Evolutionary conservation across 2,113 vertebrate genomes (phyloP).

Genomic region (Cyphomyrus plagiostoma): DNA sequence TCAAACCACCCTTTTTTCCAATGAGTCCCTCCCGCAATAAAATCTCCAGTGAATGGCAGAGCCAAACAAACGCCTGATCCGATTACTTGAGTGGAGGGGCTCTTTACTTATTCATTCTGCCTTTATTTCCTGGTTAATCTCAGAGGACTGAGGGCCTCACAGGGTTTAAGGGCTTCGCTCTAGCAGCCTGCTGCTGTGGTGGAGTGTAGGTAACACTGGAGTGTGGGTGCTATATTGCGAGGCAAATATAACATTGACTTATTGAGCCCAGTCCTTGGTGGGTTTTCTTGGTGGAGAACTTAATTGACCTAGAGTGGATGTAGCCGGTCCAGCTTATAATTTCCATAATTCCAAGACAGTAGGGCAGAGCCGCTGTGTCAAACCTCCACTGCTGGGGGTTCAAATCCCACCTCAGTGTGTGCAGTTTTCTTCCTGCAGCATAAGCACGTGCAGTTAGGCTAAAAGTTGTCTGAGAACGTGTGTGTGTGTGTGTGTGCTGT

Average conservation of each 20-base stretch:
- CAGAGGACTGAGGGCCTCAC: neutral
- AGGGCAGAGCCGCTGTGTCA: neutral
- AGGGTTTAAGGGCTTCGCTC: neutral
- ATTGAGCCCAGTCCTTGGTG: neutral
- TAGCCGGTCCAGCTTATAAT: neutral
- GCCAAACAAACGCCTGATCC: conserved; percentile 3
- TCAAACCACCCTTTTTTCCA: neutral
- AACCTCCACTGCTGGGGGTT: neutral
- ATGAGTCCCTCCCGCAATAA: neutral
- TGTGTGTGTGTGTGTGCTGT: neutral
- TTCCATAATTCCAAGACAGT: neutral
- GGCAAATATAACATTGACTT: neutral
- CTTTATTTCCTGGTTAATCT: conserved; percentile 11
- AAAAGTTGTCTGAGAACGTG: neutral
- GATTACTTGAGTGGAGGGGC: conserved; percentile 1
- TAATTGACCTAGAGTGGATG: neutral
- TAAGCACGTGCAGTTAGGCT: neutral
- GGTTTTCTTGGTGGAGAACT: neutral
- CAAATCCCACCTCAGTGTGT: neutral
- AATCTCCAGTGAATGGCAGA: neutral
- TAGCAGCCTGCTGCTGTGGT: neutral
- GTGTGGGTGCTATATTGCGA: neutral
- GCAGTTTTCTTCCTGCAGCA: neutral
- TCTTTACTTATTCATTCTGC: neutral
- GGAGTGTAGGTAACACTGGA: neutral